phyloP scores from a whole-genome alignment of 2,888 invertebrate species.

The Hanleya hanleyi region DNA sequence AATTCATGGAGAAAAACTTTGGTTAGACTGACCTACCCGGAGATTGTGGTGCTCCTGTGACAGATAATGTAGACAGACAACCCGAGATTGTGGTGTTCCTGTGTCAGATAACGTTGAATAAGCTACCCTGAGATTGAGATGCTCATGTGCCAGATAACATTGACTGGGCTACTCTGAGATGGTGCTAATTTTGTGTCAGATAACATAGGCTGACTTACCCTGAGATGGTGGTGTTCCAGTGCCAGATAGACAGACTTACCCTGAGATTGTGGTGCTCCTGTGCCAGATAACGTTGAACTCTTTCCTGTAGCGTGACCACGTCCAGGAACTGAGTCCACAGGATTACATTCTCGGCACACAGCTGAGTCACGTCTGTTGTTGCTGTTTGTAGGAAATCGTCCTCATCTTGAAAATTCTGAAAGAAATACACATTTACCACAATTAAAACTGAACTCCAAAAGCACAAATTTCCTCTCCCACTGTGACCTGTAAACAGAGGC shows the following conservation, averaged over 20 bases:
- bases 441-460: neutral
- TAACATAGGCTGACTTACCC: too few species aligned
- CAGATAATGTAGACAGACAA: constrained; percentile 86
- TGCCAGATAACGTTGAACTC: constrained; percentile 88
- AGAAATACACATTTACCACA: constrained; percentile 25
- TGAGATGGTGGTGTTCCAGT: too few species aligned
- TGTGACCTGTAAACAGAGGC: neutral
- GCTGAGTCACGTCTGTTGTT: constrained; percentile 88
- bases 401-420: constrained; percentile 81
- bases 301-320: constrained; percentile 86
- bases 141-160: too few species aligned
- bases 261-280: constrained; percentile 85
- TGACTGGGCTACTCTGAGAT: too few species aligned
- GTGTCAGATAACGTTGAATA: too few species aligned
- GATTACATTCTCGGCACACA: constrained; percentile 94
- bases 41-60: constrained; percentile 86
- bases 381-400: constrained; percentile 88
- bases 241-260: constrained; percentile 73
- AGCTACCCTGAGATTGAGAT: too few species aligned
- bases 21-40: constrained; percentile 77
- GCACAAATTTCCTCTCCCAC: too few species aligned
- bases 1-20: too few species aligned
- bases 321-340: constrained; percentile 94
- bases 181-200: too few species aligned
- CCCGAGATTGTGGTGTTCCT: too few species aligned